Evolutionary conservation across 2,797 vertebrate species (phyloP), one percentile per base, ranked within the genome.

Genomic region (Danio aesculapii): DNA sequence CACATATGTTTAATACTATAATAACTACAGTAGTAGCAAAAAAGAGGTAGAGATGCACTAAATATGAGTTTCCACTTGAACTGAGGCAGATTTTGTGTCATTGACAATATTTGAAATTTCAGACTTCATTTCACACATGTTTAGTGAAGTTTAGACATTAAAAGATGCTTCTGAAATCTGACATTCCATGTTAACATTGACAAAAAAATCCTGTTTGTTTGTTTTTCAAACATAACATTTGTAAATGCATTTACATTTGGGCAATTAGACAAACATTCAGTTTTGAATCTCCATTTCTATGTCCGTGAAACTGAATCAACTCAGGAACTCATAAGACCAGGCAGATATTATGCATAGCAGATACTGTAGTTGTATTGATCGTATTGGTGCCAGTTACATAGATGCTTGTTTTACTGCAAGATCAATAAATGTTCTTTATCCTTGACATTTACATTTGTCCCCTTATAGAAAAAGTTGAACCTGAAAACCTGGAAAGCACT

Each of bases 311-410:
- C 81, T 78, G 55, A 71, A 77, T 44, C 57, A 66, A 81, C 68
- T 57, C 58, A 61, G 75, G 53, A 74, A 82, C 72, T 9, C 46
- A 67, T 63, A 83, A 80, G 81, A 77, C 69, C 79, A 81, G 63
- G 55, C 75, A 77, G 58, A 80, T 75, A 82, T 84, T 75, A 78
- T 79, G 79, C 62, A 62, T 62, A 70, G 69, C 72, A 83, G 71
- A 83, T 77, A 81, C 79, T 81, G 81, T 79, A 82, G 81, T 85
- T 68, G 72, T 85, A 87, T 87, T 13, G 86, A 85, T 85, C 84
- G 49, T 81, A 75, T 74, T 77, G 86, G 86, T 87, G 83, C 83
- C 79, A 82, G 86, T 87, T 85, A 87, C 86, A 82, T 81, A 77
- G 79, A 74, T 50, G 67, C 83, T 85, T 83, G 83, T 84, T 84